A percentile compares a stretch with the other conserved stretches of the same genome.
Evolutionary conservation across 2,888 invertebrate species (phyloP).

Genomic region (Drosophila emarginata): DNA sequence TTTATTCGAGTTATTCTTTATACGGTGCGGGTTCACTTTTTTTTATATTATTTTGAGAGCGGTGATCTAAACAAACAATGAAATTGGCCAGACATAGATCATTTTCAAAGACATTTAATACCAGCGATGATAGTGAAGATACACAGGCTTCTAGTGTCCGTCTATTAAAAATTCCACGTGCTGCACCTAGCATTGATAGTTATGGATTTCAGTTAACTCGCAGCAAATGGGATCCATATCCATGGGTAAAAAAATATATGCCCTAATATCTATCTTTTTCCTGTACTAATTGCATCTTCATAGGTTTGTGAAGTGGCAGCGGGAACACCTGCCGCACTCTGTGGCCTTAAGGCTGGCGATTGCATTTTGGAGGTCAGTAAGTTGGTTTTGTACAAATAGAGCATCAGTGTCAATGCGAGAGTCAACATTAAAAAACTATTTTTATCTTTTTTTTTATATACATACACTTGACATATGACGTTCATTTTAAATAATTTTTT

Average conservation of each 20-base stretch:
- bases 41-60: not conserved
- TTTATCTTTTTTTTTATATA: conserved; percentile 2
- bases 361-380: conserved; percentile 87
- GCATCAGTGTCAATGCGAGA: not conserved
- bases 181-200: conserved; percentile 83
- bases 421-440: conserved; percentile 11
- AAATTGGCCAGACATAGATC: conserved; percentile 3
- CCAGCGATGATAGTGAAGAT: conserved; percentile 9
- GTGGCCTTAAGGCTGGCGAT: conserved; percentile 88
- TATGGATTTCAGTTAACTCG: conserved; percentile 89
- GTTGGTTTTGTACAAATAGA: conserved; percentile 10
- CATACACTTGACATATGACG: conserved; percentile 7
- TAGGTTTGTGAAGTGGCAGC: conserved; percentile 86
- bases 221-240: conserved; percentile 91
- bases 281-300: conserved; percentile 13
- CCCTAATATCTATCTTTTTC: not conserved
- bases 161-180: conserved; percentile 85
- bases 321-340: conserved; percentile 85
- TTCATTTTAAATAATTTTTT: not conserved
- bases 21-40: not conserved
- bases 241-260: conserved; percentile 85
- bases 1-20: not conserved
- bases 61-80: conserved; percentile 21
- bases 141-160: conserved; percentile 71
- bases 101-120: conserved; percentile 4